Percentiles rank a stretch among this genome's conserved stretches.
phyloP scores from a whole-genome alignment of 2,888 invertebrate genomes.

The Helleia helle region DNA sequence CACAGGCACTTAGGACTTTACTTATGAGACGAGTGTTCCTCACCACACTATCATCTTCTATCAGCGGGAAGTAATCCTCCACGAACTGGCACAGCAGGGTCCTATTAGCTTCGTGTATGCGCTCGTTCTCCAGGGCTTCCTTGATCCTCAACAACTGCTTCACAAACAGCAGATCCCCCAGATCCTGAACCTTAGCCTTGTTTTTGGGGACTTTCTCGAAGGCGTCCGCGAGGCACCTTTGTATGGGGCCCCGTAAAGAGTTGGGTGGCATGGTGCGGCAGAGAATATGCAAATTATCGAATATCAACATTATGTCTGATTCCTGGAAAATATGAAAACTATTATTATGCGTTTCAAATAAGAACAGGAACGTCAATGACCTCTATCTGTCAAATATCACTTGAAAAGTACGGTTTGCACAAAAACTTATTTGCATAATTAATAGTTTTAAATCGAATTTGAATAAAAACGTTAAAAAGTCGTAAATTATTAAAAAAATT shows the following conservation, averaged over 20 bases:
- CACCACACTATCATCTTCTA: conserved; percentile 58
- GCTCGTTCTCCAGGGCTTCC: conserved; percentile 56
- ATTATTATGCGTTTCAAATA: too few species aligned
- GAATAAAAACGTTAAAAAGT: too few species aligned
- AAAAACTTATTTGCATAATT: too few species aligned
- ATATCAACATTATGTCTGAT: conserved; percentile 54
- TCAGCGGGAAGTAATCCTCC: conserved; percentile 54
- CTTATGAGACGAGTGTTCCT: too few species aligned
- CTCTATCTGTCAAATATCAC: too few species aligned
- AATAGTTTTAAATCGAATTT: too few species aligned
- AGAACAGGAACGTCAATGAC: too few species aligned
- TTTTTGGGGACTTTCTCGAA: conserved; percentile 26
- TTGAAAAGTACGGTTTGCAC: too few species aligned
- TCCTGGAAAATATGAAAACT: too few species aligned
- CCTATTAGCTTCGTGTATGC: conserved; percentile 76
- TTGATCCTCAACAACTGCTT: conserved; percentile 42
- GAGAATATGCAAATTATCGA: conserved; percentile 67
- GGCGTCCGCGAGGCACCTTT: conserved; percentile 55
- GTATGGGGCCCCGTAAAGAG: conserved; percentile 67
- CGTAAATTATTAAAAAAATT: too few species aligned
- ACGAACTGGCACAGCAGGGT: conserved; percentile 60
- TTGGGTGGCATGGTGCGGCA: conserved; percentile 75
- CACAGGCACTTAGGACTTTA: too few species aligned
- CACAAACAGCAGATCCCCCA: conserved; percentile 30
- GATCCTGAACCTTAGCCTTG: conserved; percentile 25